Base-by-base conservation (phyloP, 1,140 invertebrate genomes). In the Gyrodactylus salaris region DNA sequence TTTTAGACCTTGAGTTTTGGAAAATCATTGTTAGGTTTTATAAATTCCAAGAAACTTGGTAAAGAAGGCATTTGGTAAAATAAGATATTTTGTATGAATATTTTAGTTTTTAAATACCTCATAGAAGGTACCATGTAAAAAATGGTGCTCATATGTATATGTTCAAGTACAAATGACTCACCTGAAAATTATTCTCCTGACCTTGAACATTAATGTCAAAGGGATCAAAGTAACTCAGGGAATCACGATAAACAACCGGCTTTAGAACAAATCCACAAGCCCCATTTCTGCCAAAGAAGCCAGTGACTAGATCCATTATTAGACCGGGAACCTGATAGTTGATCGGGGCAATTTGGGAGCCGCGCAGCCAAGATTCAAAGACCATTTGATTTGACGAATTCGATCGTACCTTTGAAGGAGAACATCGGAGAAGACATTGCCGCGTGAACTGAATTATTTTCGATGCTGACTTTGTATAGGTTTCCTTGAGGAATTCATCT, bases 181-280 rank as follows among this genome's bases (percentile, higher is more conserved):
- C 34, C 34, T 54, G 7, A 54, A 54, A 7, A 54, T 54, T 54
- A 54, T 7, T n/a, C 7, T 54, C 34, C 7, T 7, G 34, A 54
- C 7, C n/a, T 54, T 54, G 34, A n/a, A 7, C n/a, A 54, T 7
- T 16, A 54, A 16, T 54, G n/a, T 54, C 34, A n/a, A 16, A 54
- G 79, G 79, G 21, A 80, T 77, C 71, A n/a, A 20, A 72, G 1
- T 78, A 75, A 20, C 79, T 80, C 24, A 83, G 76, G 23, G 78
- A 26, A 84, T 81, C 27, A 81, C 76, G 78, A 85, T 82, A 26
- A 7, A 83, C 78, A 24, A 80, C 77, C 20, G 85, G 85, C 77
- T 86, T 87, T 16, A 87, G 77, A 0, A 86, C 82, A 78, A 85
- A 87, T 1, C 86, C 86, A 80, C 85, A 86, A 20, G 78, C 79